Evolutionary conservation across 2,888 invertebrate species (phyloP).

Genomic region (Eueremaeus valkanovi): DNA sequence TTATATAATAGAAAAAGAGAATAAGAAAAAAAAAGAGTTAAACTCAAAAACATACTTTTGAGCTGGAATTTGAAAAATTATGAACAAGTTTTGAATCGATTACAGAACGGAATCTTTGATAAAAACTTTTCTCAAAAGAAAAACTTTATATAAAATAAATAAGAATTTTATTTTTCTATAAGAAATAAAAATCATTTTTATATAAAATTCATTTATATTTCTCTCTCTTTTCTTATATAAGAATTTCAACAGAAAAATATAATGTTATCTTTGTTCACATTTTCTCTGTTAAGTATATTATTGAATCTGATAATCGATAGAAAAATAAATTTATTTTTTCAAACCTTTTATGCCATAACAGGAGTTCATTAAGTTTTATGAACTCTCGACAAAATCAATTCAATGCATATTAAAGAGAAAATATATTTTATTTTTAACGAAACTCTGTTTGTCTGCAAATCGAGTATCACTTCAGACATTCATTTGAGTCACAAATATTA

Average conservation of each 20-base stretch:
- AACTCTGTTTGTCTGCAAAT: slow-evolving; percentile 3
- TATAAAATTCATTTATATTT: no score
- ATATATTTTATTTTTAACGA: no score
- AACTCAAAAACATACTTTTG: no score
- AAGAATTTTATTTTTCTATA: no score
- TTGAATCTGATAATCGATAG: background rate
- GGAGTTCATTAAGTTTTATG: slow-evolving; percentile 9
- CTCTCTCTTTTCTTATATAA: background rate
- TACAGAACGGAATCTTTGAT: no score
- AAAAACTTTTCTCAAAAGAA: no score
- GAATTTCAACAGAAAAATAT: background rate
- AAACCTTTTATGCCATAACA: background rate
- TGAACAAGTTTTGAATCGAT: no score
- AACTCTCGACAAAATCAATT: background rate
- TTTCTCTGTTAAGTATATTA: background rate
- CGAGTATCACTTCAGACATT: slow-evolving; percentile 24
- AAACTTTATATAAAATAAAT: no score
- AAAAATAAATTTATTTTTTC: background rate
- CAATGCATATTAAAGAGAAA: background rate
- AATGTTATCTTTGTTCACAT: background rate
- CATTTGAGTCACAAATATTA: background rate
- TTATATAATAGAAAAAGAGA: no score
- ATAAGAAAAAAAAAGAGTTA: no score
- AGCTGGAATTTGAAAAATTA: no score
- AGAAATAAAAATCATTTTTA: no score